Base-by-base conservation (phyloP, 2,888 invertebrate species). In the Melieria omissa region DNA sequence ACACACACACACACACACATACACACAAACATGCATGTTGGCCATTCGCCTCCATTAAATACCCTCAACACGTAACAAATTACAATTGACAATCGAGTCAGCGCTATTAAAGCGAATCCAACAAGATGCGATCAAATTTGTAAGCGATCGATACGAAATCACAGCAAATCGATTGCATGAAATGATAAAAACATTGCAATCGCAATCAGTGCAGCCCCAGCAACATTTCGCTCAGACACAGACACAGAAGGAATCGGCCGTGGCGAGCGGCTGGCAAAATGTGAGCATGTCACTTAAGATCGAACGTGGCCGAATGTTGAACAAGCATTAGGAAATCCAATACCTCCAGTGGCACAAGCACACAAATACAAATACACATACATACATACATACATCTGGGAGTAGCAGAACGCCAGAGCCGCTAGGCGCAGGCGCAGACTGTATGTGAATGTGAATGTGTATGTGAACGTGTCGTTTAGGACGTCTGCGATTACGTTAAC, bases 51-150 rank as follows among this genome's bases (percentile, higher is more conserved):
- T 29, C 61, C 61, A 65, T 58, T 71, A 60, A 64, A 65, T 60
- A 65, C 44, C 45, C 49, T 46, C 55, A 62, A 69, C 55, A 70
- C 71, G 82, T 82, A 83, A 84, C 83, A 84, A 83, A 84, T 84
- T 83, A 82, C 83, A 84, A 83, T 83, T 84, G 84, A 84, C 84
- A 83, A 83, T 77, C 78, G 74, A 82, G 80, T 78, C 80, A 79
- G 14, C 52, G 76, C 77, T 75, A 75, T 73, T 77, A 75, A 73
- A 77, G 72, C 74, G 67, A 72, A 74, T 70, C 76, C 73, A 76
- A 84, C 83, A 80, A 81, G 83, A 84, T 84, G 81, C 82, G 79
- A 83, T 84, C 80, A 80, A 82, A 83, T 84, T 83, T 80, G 80
- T 81, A 80, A 79, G 76, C 80, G 80, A 82, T 80, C 80, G 80